Evolutionary conservation across 1,140 invertebrate genomes (phyloP), one percentile per base, ranked within the genome.

Genomic region (Hycleus cichorii): DNA sequence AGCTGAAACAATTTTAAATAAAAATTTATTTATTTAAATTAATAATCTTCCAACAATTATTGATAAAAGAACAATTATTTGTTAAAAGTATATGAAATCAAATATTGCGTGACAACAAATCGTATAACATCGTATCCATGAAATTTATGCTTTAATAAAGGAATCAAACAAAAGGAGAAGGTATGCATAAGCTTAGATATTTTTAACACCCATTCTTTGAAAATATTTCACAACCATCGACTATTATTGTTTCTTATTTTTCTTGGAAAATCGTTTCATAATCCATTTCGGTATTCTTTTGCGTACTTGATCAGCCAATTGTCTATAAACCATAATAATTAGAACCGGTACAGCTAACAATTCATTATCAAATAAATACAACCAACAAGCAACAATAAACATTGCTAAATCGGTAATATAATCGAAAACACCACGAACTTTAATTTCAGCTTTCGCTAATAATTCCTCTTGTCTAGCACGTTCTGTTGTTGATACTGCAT

Each of bases 301-400:
- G 45, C 66, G 60, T 3, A 82, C 50, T 48, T 82, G 82, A 62
- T 86, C 80, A 64, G 86, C 81, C 38, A 90, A 65, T 68, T 88
- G 85, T 52, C 88, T 79, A 68, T 88, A 90, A 47, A 90, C 81
- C 65, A 90, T 82, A 1, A 91, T 74, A 5, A 82, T 78, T 50
- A 91, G 78, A 60, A 90, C 81, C 18, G 88, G 89, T 57, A 91
- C 79, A 1, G 87, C 86, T 12, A 90, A 74, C 49, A 83, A 76
- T 69, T 89, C 87, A 64, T 87, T 86, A 65, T 87, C 86, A 65
- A 89, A 90, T 8, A 89, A 70, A 70, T 90, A 91, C 39, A 90
- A 76, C 81, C 84, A 88, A 70, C 83, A 84, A 4, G 88, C 88
- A 1, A 89, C 80, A 10, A 85, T 47, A 49, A 89, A 77, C 61